Base-by-base conservation (phyloP, 30 jellyfish, hydroid and myxozoan genomes). In the Morbakka virulenta region DNA sequence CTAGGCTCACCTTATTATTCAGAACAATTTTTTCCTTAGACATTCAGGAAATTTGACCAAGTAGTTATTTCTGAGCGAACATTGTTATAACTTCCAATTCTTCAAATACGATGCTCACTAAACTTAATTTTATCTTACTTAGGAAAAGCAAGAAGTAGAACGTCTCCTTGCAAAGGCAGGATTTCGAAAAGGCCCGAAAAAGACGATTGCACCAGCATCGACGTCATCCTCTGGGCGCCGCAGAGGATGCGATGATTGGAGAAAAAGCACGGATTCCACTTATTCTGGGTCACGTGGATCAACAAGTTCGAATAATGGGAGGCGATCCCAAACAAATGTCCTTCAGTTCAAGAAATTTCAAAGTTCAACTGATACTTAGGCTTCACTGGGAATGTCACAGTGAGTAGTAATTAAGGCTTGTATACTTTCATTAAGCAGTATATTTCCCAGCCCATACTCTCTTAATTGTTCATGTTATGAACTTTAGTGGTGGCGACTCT, bases 131-230 rank as follows among this genome's bases (percentile, higher is more conserved):
- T 20, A 13, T 35, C 31, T n/a, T 30, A 67, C 26, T 0, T 29
- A 85, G 95, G 95, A 85, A 52, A 26, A 36, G 35, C 31, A 53
- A 17, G 84, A 50, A 1, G 62, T 85, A 0, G 95, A 85, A 48
- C 32, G 14, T 28, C 83, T 85, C 4, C 76, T 85, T 49, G 67
- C 53, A 50, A 67, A 35, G 35, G 90, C 79, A 0, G 95, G 95
- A 2, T 57, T 36, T 33, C 76, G 95, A 12, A 66, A 87, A n/a
- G 95, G 95, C 26, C 74, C 36, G 49, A 76, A 83, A 17, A 85
- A 85, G 33, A 31, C 95, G 21, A 85, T 85, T 21, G 95, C 88
- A 24, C 95, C 95, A 0, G 89, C 89, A 0, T 41, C 57, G 17
- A 6, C 57, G 17, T 41, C 57, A 17, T 41, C 57, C 17, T 41